Conservation (phyloP, 2,113 vertebrate species). For the Panthera tigris region DNA sequence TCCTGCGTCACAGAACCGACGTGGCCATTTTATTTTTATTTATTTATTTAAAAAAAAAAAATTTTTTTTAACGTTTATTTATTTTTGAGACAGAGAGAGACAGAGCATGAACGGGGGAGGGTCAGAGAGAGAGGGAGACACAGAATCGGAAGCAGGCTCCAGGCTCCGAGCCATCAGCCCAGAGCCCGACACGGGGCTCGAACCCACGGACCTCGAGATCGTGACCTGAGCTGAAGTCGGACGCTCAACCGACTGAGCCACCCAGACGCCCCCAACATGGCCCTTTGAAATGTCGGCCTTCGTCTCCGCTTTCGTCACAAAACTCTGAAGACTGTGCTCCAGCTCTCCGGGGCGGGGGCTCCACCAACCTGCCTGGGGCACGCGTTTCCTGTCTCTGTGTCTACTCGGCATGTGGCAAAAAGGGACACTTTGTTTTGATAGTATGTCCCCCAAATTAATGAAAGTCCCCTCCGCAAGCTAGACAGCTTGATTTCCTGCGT, state of each 20-base stretch:
- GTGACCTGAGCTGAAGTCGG: no score
- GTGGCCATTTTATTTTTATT: background rate
- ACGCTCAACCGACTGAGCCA: no score
- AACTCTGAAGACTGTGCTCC: background rate
- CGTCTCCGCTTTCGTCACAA: background rate
- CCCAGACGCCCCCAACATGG: no score
- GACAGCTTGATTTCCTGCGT: background rate
- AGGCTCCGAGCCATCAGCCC: no score
- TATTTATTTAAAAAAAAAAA: background rate
- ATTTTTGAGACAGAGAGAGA: no score
- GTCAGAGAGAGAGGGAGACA: no score
- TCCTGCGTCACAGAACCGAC: background rate
- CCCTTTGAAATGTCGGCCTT: background rate
- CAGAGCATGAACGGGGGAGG: no score
- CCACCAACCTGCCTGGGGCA: fast-evolving
- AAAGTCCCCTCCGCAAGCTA: background rate
- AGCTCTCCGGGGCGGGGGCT: background rate
- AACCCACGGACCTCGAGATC: no score
- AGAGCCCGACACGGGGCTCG: no score
- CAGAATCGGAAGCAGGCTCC: no score
- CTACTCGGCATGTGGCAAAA: background rate
- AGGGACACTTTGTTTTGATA: background rate
- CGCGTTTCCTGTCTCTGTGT: background rate
- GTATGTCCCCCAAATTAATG: background rate
- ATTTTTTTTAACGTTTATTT: background rate